Evolutionary conservation across 2,113 vertebrate species (phyloP), one percentile per base, ranked within the genome.

Genomic region (Oncorhynchus mykiss): DNA sequence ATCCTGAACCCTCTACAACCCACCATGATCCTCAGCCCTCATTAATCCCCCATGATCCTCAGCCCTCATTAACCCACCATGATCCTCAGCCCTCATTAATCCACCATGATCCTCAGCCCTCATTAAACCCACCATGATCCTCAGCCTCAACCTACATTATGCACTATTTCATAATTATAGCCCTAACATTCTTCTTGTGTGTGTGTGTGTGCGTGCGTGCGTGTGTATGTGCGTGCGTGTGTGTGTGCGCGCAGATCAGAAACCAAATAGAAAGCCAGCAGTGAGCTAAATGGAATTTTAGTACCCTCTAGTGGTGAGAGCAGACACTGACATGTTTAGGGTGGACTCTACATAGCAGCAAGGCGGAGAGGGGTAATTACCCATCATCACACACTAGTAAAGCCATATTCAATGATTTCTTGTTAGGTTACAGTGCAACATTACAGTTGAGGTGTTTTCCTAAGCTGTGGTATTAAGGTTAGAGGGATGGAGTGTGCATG

Each of bases 231-330:
- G 64, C 49, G 14, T 5, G 59, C 0, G 59, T 3, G 29, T 2
- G 12, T 13, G 51, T 3, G 6, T 54, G 25, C 2, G 51, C 0
- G 20, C 1, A 29, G 39, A n/a, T n/a, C 49, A 4, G 24, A 59
- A 62, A 22, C 20, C n/a, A 57, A 13, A 31, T 67, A 29, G 27
- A 31, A 67, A 59, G 59, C 54, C 13, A 20, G 54, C n/a, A 62
- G 59, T 62, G 59, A 8, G 20, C 18, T n/a, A n/a, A 62, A 22
- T n/a, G n/a, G 48, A 60, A 67, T 57, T 62, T 31, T 48, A 12
- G 45, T 67, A 70, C 79, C 79, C 67, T 73, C 79, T 68, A 73
- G 79, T 77, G 79, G 75, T 48, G 1, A 77, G 11, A 73, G 65
- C 8, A 31, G 39, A 3, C 8, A 29, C 16, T 7, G 16, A 16